A percentile compares a stretch with the other conserved stretches of the same genome.
These are phyloP conservation scores for Schlechtendalia chinensis DNA, from an alignment of 1,140 invertebrate species.

Conservation along the genomic window DNA sequence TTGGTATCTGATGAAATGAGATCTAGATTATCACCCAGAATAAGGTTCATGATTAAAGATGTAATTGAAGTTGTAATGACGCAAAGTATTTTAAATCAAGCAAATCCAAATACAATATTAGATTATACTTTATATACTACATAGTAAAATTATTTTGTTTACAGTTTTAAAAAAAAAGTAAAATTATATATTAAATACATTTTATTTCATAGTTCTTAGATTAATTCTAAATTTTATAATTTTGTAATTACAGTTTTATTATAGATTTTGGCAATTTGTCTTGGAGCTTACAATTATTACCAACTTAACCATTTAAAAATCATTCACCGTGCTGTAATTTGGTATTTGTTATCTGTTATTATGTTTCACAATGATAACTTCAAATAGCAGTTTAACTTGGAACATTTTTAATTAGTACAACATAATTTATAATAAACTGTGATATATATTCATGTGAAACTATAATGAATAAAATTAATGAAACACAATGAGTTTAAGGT, in stretches of 20 bases:
- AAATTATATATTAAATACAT: not conserved
- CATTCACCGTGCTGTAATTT: not conserved
- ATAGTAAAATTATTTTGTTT: not conserved
- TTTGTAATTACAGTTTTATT: not conserved
- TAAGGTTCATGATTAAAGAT: conserved; percentile 37
- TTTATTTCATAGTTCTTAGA: not conserved
- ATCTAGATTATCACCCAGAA: conserved; percentile 41
- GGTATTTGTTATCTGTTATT: not conserved
- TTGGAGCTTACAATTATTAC: not conserved
- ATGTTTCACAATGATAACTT: not conserved
- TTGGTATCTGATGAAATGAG: conserved; percentile 41
- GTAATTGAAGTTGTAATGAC: conserved; percentile 14
- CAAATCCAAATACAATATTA: not conserved
- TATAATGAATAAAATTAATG: too few relatives aligned
- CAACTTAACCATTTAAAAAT: not conserved
- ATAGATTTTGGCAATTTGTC: not conserved
- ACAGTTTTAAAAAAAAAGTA: conserved; percentile 2
- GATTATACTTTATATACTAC: conserved; percentile 2
- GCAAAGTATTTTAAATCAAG: not conserved
- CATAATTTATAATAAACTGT: too few relatives aligned
- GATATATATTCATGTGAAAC: too few relatives aligned
- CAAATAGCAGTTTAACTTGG: not conserved
- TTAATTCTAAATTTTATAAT: not conserved
- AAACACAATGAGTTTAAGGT: too few relatives aligned
- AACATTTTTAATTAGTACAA: not conserved